phyloP scores from a whole-genome alignment of 1,140 invertebrate species.

The Mycetomoellerius zeteki region DNA sequence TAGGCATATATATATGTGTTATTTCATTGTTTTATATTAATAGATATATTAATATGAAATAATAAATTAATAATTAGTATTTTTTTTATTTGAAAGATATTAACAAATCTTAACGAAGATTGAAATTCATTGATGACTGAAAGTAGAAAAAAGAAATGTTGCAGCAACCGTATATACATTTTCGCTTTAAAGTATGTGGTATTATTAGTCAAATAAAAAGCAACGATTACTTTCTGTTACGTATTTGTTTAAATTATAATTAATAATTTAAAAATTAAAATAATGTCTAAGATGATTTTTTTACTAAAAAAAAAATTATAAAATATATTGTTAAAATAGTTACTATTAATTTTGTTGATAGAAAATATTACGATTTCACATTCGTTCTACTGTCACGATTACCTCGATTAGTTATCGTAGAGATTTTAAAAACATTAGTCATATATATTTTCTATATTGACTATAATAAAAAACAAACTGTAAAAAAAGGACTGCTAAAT shows the following conservation, averaged over 20 bases:
- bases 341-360: not conserved
- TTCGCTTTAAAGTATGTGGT: not conserved
- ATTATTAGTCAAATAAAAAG: slow-evolving; percentile 32
- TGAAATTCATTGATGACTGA: not conserved
- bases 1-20: not conserved
- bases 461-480: not conserved
- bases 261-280: not conserved
- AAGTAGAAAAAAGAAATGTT: slow-evolving; percentile 18
- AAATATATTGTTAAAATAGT: slow-evolving; percentile 14
- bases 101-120: not conserved
- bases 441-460: slow-evolving; percentile 10
- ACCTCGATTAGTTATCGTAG: slow-evolving; percentile 5
- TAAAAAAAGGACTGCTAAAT: not conserved
- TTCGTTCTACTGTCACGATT: slow-evolving; percentile 39
- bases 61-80: not conserved
- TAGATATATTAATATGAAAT: not conserved
- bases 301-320: not conserved
- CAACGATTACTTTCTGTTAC: slow-evolving; percentile 17
- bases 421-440: slow-evolving; percentile 15
- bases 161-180: not conserved
- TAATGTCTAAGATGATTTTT: not conserved
- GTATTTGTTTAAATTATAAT: slow-evolving; percentile 7
- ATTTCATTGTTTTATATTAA: not conserved
- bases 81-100: not conserved
- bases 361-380: slow-evolving; percentile 35